phyloP scores from a whole-genome alignment of 2,797 vertebrate species.

The Lerista edwardsae region DNA sequence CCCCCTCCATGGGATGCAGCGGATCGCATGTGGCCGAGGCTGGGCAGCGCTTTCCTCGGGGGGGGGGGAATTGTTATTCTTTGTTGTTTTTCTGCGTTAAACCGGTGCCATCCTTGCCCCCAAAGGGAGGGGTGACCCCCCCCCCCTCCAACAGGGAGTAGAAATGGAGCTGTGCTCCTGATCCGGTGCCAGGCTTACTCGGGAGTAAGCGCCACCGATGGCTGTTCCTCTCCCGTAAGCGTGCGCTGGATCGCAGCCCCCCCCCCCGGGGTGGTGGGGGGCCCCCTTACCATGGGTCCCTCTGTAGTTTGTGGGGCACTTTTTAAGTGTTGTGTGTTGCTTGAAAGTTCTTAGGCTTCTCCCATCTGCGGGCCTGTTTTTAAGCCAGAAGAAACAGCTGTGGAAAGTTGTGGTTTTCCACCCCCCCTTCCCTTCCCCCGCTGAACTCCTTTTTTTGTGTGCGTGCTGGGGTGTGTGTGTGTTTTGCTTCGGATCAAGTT shows the following conservation, averaged over 20 bases:
- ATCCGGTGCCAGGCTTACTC: background rate
- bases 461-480: background rate
- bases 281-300: too few relatives aligned
- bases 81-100: background rate
- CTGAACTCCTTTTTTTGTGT: too few relatives aligned
- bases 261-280: too few relatives aligned
- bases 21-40: background rate
- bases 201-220: background rate
- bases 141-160: too few relatives aligned
- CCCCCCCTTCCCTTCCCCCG: background rate
- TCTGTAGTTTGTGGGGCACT: too few relatives aligned
- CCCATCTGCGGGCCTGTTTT: background rate
- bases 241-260: too few relatives aligned
- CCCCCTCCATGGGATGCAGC: too few relatives aligned
- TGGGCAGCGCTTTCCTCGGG: background rate
- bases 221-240: too few relatives aligned
- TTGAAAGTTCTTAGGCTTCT: background rate
- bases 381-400: background rate
- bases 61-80: background rate
- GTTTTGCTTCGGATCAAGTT: conserved; percentile 15
- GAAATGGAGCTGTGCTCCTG: background rate
- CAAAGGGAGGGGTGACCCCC: too few relatives aligned
- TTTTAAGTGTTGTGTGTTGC: background rate
- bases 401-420: background rate
- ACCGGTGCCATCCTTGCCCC: too few relatives aligned